These are phyloP conservation scores for Sebastes nivosus DNA, from an alignment of 2,797 vertebrate species.

Conservation along the genomic window DNA sequence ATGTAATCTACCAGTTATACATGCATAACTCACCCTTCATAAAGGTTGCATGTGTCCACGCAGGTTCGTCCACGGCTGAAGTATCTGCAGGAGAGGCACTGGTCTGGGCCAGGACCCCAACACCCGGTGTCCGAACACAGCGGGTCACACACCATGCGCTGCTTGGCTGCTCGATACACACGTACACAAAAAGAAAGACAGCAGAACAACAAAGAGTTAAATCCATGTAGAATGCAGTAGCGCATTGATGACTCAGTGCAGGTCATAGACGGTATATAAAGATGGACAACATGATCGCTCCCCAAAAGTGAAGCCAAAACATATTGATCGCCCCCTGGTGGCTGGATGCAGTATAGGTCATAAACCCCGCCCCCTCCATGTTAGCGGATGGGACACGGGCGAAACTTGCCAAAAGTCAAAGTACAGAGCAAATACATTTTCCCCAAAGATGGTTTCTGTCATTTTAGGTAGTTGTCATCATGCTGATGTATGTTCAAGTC, in stretches of 20 bases:
- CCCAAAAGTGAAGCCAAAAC: too few relatives aligned
- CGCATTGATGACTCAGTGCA: background rate
- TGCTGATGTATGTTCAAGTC: too few relatives aligned
- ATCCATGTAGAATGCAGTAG: background rate
- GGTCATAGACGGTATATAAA: too few relatives aligned
- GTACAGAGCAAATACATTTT: too few relatives aligned
- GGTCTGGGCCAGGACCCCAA: slow-evolving; percentile 94
- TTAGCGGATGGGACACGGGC: too few relatives aligned
- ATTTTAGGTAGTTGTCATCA: too few relatives aligned
- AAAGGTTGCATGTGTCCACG: slow-evolving; percentile 92
- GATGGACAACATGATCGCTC: too few relatives aligned
- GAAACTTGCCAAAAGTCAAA: too few relatives aligned
- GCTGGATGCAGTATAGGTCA: too few relatives aligned
- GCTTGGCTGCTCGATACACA: slow-evolving; percentile 82
- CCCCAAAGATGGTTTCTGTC: too few relatives aligned
- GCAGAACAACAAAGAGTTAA: background rate
- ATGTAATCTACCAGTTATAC: background rate
- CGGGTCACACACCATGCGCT: slow-evolving; percentile 91
- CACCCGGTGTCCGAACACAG: slow-evolving; percentile 93
- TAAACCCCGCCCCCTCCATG: too few relatives aligned
- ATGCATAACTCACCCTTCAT: slow-evolving; percentile 88
- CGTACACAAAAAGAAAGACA: slow-evolving; percentile 7
- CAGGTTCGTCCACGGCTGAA: slow-evolving; percentile 92
- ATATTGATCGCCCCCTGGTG: too few relatives aligned
- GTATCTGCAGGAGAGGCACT: slow-evolving; percentile 92